Evolutionary conservation across 2,113 vertebrate genomes (phyloP).

Genomic region (Actenoides hombroni): DNA sequence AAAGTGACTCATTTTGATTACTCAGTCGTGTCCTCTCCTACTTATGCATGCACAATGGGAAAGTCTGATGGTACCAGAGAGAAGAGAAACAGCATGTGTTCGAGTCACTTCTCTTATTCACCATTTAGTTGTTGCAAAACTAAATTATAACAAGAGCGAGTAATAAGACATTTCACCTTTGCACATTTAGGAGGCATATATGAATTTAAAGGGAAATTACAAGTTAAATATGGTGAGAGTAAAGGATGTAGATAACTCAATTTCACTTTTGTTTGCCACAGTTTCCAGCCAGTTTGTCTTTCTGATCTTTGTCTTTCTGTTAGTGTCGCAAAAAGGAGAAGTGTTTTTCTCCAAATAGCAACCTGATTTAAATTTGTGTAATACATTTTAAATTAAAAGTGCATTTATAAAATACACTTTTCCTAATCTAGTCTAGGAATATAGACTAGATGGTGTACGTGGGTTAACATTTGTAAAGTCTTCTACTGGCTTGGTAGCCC

Average conservation of each 20-base stretch:
- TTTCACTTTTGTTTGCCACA: background rate
- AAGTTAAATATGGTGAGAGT: background rate
- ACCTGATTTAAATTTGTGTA: background rate
- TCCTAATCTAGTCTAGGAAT: background rate
- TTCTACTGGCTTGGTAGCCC: background rate
- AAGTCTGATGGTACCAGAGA: constrained; percentile 36
- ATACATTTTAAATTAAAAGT: background rate
- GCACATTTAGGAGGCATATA: background rate
- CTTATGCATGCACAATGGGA: constrained; percentile 33
- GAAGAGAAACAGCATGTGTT: constrained; percentile 45
- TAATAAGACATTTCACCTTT: background rate
- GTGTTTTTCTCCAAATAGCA: background rate
- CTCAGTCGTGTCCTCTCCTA: constrained; percentile 56
- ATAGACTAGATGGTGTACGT: background rate
- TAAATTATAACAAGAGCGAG: background rate
- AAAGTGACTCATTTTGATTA: constrained; percentile 68
- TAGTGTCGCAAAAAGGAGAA: background rate
- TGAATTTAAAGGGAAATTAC: background rate
- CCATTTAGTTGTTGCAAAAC: background rate
- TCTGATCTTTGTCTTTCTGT: background rate
- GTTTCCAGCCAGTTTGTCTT: background rate
- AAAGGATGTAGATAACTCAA: background rate
- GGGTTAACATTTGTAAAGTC: background rate
- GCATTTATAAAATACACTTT: background rate
- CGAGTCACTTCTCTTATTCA: constrained; percentile 11